phyloP scores from a whole-genome alignment of 2,797 vertebrate species.

The Crenichthys baileyi region DNA sequence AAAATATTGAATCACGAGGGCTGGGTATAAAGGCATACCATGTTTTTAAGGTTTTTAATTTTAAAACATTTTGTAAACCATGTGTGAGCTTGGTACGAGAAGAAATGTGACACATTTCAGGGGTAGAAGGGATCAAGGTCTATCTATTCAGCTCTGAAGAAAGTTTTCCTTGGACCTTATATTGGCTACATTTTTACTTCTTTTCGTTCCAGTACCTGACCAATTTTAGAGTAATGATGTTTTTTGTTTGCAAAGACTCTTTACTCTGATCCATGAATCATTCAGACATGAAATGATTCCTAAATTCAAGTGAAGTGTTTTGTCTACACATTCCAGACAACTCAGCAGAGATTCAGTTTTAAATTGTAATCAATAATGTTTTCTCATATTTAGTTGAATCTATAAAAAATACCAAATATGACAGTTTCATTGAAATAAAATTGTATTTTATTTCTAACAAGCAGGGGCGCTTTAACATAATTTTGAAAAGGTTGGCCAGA shows the following conservation, averaged over 20 bases:
- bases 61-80: background rate
- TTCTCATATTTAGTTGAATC: background rate
- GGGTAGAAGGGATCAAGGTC: background rate
- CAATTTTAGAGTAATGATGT: background rate
- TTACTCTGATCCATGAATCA: background rate
- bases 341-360: background rate
- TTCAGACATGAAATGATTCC: background rate
- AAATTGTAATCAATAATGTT: background rate
- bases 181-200: background rate
- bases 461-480: background rate
- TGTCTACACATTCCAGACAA: background rate
- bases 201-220: background rate
- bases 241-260: background rate
- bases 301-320: constrained; percentile 3
- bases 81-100: background rate
- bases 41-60: too few species aligned
- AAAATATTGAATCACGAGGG: too few species aligned
- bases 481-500: too few species aligned
- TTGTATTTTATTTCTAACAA: background rate
- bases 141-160: background rate
- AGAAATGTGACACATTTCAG: background rate
- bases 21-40: background rate
- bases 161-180: background rate
- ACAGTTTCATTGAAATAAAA: background rate
- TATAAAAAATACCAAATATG: background rate